phyloP scores from a whole-genome alignment of 2,797 vertebrate species.

The Sphenopsis melanotis region DNA sequence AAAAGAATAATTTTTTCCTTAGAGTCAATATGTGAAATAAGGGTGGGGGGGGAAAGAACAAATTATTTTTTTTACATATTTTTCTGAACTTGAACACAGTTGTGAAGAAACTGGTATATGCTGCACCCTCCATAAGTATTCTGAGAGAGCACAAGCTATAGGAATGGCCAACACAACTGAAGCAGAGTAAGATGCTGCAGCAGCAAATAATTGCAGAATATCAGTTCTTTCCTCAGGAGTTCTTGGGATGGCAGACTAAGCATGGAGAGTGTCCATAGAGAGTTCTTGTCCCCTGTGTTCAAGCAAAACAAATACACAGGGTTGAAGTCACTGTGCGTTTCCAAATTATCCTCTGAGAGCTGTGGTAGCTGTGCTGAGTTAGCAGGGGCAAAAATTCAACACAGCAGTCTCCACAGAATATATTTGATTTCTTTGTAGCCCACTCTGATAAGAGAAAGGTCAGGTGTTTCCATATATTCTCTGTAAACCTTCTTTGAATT shows the following conservation, averaged over 20 bases:
- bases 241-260: not conserved
- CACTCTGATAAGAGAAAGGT: not conserved
- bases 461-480: not conserved
- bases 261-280: not conserved
- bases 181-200: not conserved
- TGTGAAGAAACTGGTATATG: not conserved
- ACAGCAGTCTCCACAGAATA: not conserved
- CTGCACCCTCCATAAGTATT: not conserved
- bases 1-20: not conserved
- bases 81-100: not conserved
- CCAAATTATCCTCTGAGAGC: not conserved
- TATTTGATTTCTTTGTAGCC: not conserved
- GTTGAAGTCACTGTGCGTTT: not conserved
- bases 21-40: not conserved
- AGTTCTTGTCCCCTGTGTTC: not conserved
- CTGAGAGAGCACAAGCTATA: not conserved
- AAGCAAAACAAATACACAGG: not conserved
- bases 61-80: not conserved
- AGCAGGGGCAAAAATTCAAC: not conserved
- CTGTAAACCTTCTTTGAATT: not conserved
- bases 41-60: rapidly evolving
- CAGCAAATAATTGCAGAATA: not conserved
- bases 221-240: not conserved
- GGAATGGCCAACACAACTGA: not conserved
- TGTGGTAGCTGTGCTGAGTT: not conserved